These are phyloP conservation scores for Cyrtodaria siliqua DNA, from an alignment of 2,888 invertebrate species.

Conservation along the genomic window DNA sequence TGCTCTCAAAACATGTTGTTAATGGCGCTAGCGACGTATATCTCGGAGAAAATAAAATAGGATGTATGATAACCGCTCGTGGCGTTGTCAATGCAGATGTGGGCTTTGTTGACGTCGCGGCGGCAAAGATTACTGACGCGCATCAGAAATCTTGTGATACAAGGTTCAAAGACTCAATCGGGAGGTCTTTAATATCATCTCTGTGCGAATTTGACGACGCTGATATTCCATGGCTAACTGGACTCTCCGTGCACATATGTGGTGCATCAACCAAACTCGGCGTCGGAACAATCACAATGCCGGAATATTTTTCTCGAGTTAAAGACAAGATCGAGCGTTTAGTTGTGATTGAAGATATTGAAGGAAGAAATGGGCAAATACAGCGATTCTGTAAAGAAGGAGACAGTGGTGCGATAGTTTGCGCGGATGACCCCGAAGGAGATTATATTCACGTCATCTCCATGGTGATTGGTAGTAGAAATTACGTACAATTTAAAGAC, in stretches of 20 bases:
- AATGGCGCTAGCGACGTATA: constrained; percentile 5
- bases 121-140: background rate
- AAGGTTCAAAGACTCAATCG: constrained; percentile 5
- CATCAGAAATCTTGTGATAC: background rate
- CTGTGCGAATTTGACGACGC: background rate
- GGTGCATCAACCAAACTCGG: constrained; percentile 29
- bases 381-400: constrained; percentile 13
- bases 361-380: background rate
- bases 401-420: constrained; percentile 31
- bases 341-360: background rate
- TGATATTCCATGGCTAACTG: background rate
- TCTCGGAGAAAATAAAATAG: constrained; percentile 1
- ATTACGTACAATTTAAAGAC: too few relatives aligned
- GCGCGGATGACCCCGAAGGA: constrained; percentile 29
- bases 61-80: constrained; percentile 2
- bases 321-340: background rate
- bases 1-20: constrained; percentile 15
- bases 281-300: constrained; percentile 23
- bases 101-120: constrained; percentile 1
- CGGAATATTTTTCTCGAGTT: background rate
- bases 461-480: constrained; percentile 35
- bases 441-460: constrained; percentile 21
- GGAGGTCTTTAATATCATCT: background rate
- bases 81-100: too few relatives aligned
- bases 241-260: constrained; percentile 27